Evolutionary conservation across 2,113 vertebrate species (phyloP), one percentile per base, ranked within the genome.

Genomic region (Perccottus glenii): DNA sequence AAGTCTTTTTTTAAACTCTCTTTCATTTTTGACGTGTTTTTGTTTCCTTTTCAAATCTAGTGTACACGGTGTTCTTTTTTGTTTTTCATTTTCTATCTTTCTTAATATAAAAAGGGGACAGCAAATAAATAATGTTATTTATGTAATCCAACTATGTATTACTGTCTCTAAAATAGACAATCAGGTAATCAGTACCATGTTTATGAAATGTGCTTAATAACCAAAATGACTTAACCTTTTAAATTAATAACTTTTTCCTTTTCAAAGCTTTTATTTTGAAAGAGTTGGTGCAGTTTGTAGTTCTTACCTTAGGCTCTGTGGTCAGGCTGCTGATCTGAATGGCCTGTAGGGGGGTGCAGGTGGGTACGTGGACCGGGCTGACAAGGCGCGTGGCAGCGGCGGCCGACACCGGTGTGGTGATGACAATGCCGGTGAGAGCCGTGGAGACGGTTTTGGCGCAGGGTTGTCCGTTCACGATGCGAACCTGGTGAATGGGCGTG

Each of bases 291-390:
- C 14, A 36, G 12, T 40, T 55, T 0, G 5, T 14, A 12, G 10
- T 32, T 42, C 73, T 64, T 89, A 98, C 96, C 96, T 97, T 98
- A 86, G 94, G 93, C 75, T 98, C 96, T 77, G 92, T 36, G 80
- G 91, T 94, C 92, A 97, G 88, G 94, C 96, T 96, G 93, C 94
- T 96, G 93, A 97, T 96, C 92, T 99, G 96, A 88, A 98, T 94
- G 53, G 96, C 94, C 70, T 96, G 95, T 83, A 64, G 2, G 0
- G 80, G 61, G 42, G 44, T 4, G 6, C 77, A 53, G 60, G 9
- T 60, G 9, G 52, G 82, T 0, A 48, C 50, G 62, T 96, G 95
- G 85, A 88, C 74, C 0, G 95, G 93, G 80, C 93, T 94, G 79
- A 92, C 85, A 1, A 96, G 92, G 87, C 94, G 93, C 66, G 94